Evolutionary conservation across 2,113 vertebrate species (phyloP).

Genomic region (Tragelaphus strepsiceros): DNA sequence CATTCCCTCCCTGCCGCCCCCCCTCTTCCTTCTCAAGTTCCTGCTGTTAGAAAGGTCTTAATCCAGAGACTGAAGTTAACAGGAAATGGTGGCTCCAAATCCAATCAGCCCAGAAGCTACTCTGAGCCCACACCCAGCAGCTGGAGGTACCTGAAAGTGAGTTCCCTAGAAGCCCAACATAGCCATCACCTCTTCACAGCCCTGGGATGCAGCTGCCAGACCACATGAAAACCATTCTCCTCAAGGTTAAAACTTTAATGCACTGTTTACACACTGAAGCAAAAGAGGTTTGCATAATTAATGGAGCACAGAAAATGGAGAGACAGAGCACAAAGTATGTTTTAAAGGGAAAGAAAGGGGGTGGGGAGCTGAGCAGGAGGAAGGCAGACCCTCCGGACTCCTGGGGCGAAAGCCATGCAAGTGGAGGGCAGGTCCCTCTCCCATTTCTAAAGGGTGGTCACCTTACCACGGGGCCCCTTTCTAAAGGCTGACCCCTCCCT

Average conservation of each 20-base stretch:
- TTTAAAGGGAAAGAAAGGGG: neutral
- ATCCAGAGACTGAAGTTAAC: neutral
- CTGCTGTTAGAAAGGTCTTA: neutral
- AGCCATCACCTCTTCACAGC: neutral
- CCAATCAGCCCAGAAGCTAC: neutral
- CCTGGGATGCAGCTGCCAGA: neutral
- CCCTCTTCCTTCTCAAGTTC: neutral
- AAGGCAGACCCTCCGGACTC: fast-evolving
- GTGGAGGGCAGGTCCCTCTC: neutral
- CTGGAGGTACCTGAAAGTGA: neutral
- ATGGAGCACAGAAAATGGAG: neutral
- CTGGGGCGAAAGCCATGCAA: fast-evolving
- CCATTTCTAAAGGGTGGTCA: neutral
- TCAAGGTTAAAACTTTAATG: constrained; percentile 27
- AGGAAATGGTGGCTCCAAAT: neutral
- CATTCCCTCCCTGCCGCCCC: fast-evolving
- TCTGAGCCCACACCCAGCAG: fast-evolving
- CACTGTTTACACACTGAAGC: neutral
- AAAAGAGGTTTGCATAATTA: constrained; percentile 25
- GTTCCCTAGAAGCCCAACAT: neutral
- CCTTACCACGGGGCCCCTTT: fast-evolving
- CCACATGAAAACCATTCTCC: neutral
- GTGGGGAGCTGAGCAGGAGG: neutral
- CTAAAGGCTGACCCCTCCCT: no score
- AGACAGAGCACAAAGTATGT: neutral